phyloP scores from a whole-genome alignment of 53 echinoderm and acorn worm species.

The Holothuria leucospilota region DNA sequence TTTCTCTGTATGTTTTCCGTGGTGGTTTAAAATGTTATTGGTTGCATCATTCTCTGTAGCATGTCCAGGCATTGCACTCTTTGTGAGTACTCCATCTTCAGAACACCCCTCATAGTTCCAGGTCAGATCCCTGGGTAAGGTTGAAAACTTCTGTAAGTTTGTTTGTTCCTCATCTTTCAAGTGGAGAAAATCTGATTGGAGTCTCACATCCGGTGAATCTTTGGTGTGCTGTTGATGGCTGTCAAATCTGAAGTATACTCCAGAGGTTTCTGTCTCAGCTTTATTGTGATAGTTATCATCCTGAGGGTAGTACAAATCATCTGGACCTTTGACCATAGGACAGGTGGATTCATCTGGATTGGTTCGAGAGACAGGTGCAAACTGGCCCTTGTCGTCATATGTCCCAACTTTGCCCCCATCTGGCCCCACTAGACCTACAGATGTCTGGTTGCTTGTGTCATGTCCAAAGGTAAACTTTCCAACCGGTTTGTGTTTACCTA shows the following conservation, averaged over 20 bases:
- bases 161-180: slow-evolving; percentile 1
- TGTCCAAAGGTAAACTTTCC: not conserved
- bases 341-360: slow-evolving; percentile 45
- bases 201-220: not conserved
- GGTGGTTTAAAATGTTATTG: too few relatives aligned
- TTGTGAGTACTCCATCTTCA: not conserved
- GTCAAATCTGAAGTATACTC: too few relatives aligned
- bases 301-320: slow-evolving; percentile 51
- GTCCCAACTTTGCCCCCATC: slow-evolving; percentile 50
- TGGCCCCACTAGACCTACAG: slow-evolving; percentile 44
- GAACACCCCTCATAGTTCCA: not conserved
- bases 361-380: slow-evolving; percentile 54
- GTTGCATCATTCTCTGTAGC: too few relatives aligned
- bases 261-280: too few relatives aligned
- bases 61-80: too few relatives aligned
- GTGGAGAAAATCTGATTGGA: not conserved
- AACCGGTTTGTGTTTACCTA: slow-evolving; percentile 5
- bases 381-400: slow-evolving; percentile 40
- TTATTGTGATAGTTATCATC: not conserved
- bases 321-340: slow-evolving; percentile 58
- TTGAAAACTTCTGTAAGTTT: slow-evolving; percentile 4
- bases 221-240: not conserved
- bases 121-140: not conserved
- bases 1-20: not conserved
- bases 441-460: not conserved